Conservation (phyloP, 2,888 invertebrate genomes). For the Creontiades dilutus region DNA sequence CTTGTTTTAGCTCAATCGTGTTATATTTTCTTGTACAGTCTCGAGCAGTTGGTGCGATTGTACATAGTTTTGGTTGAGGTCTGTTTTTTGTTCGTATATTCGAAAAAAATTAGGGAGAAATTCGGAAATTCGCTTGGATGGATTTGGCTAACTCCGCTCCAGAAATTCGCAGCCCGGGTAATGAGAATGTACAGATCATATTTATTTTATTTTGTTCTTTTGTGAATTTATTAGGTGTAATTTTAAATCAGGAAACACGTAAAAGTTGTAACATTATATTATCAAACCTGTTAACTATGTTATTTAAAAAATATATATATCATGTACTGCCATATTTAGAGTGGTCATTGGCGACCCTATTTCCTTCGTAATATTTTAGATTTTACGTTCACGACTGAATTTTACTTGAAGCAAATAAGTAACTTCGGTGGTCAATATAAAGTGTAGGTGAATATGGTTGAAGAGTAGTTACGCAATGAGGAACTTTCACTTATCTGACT, state of each 20-base stretch:
- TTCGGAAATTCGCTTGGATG: neutral
- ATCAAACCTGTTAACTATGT: constrained; percentile 32
- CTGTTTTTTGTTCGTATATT: neutral
- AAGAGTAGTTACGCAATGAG: no score
- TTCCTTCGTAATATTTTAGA: no score
- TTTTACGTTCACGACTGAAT: no score
- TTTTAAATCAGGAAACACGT: neutral
- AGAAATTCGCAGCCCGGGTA: neutral
- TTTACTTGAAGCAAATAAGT: no score
- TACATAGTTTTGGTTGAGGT: constrained; percentile 34
- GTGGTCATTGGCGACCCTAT: neutral
- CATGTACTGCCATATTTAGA: constrained; percentile 1
- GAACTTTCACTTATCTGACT: no score
- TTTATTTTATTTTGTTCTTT: neutral
- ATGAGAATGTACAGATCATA: constrained; percentile 4
- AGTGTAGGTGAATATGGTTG: no score
- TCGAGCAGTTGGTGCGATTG: neutral
- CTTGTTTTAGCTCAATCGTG: neutral
- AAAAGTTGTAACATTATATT: constrained; percentile 17
- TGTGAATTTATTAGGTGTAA: neutral
- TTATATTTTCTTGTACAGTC: constrained; percentile 22
- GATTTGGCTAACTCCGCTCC: no score
- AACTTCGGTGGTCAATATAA: no score
- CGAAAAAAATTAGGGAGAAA: neutral
- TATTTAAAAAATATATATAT: constrained; percentile 35